A percentile compares a stretch with the other conserved stretches of the same genome.
Conservation (phyloP, 30 jellyfish, hydroid and myxozoan species). For the Aurelia sp. region DNA sequence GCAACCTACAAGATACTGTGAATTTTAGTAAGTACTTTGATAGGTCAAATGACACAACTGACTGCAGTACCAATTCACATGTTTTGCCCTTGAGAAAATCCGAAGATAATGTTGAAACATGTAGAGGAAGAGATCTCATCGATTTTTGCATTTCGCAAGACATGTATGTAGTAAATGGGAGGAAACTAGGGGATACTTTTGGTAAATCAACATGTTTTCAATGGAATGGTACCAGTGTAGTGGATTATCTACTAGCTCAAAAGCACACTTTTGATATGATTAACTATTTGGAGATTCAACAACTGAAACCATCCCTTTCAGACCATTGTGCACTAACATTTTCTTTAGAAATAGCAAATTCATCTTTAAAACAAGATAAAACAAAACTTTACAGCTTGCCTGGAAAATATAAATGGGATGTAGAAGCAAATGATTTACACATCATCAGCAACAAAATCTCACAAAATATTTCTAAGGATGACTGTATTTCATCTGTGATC, state of each 20-base stretch:
- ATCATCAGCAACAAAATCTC: not conserved
- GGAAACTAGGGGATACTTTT: conserved; percentile 7
- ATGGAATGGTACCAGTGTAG: conserved; percentile 14
- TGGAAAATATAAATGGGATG: conserved; percentile 24
- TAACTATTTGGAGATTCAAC: not conserved
- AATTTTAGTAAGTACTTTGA: conserved; percentile 1
- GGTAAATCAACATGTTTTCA: conserved; percentile 20
- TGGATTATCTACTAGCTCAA: not conserved
- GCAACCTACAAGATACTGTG: too few relatives aligned
- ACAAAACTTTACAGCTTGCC: conserved; percentile 6
- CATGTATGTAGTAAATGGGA: conserved; percentile 9
- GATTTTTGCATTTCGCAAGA: conserved; percentile 5
- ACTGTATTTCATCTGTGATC: too few relatives aligned
- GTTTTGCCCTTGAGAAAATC: conserved; percentile 14
- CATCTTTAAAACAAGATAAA: not conserved
- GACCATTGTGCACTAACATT: not conserved
- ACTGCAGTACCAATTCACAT: conserved; percentile 21
- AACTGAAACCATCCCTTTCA: conserved; percentile 1
- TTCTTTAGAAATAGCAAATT: not conserved
- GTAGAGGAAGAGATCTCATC: conserved; percentile 7
- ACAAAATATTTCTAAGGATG: too few relatives aligned
- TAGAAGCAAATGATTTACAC: conserved; percentile 3
- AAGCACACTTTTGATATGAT: conserved; percentile 4
- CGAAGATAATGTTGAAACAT: not conserved
- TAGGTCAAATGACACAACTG: not conserved